phyloP scores from a whole-genome alignment of 2,888 invertebrate genomes.

The Hyalella azteca region DNA sequence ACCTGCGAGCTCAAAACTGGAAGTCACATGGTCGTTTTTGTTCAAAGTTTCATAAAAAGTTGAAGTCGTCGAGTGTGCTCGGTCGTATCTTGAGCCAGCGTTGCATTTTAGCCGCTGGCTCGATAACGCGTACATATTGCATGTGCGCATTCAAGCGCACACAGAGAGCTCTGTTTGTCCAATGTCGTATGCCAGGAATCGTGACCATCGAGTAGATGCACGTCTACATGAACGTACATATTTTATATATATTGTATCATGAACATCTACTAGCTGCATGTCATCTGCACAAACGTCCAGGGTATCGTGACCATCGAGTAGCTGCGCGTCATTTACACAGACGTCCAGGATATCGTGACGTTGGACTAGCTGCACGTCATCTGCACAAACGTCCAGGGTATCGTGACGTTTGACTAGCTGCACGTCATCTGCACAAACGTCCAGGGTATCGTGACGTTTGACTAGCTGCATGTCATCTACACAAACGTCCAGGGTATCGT shows the following conservation, averaged over 20 bases:
- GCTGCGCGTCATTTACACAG: too few species aligned
- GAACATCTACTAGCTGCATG: neutral
- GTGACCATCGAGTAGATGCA: neutral
- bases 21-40: neutral
- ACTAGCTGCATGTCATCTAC: neutral
- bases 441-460: too few species aligned
- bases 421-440: too few species aligned
- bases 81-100: slow-evolving; percentile 13
- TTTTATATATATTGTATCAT: neutral
- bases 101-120: slow-evolving; percentile 6
- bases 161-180: slow-evolving; percentile 4
- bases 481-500: too few species aligned
- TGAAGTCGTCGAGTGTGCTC: neutral
- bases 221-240: neutral
- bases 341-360: too few species aligned
- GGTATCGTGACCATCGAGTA: too few species aligned
- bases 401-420: too few species aligned
- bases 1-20: neutral
- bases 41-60: neutral
- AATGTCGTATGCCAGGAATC: slow-evolving; percentile 4
- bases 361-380: too few species aligned
- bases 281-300: too few species aligned
- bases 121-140: slow-evolving; percentile 31
- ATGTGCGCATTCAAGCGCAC: neutral
- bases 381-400: too few species aligned